Conservation (phyloP, 2,888 invertebrate species). For the Lepetodrilus schrolli region DNA sequence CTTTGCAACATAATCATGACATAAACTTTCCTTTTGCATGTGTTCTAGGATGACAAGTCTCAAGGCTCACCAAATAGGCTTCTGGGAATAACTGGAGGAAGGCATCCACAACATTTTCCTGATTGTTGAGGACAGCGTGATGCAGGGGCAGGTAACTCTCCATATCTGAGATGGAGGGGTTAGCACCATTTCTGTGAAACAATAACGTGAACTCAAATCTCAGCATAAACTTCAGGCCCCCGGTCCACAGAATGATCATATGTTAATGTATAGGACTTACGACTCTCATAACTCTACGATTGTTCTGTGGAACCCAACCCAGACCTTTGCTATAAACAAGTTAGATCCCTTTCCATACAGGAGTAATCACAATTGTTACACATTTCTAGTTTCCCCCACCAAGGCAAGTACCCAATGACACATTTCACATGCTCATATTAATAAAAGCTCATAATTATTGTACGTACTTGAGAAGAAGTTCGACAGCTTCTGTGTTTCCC, state of each 20-base stretch:
- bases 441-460: no score
- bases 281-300: no score
- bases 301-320: background rate
- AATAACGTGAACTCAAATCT: background rate
- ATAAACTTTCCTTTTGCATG: no score
- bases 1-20: background rate
- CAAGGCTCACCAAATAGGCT: constrained; percentile 59
- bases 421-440: no score
- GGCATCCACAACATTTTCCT: constrained; percentile 55
- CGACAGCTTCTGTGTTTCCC: constrained; percentile 55
- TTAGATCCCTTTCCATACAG: no score
- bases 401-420: no score
- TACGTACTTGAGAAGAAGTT: constrained; percentile 61
- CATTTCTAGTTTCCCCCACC: no score
- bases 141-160: constrained; percentile 63
- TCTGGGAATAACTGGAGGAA: constrained; percentile 53
- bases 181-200: constrained; percentile 55
- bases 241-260: background rate
- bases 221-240: background rate
- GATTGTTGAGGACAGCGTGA: constrained; percentile 63
- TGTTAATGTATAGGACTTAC: no score
- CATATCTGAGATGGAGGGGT: constrained; percentile 60
- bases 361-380: no score
- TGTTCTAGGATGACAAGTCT: background rate
- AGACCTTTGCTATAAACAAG: background rate